phyloP scores from a whole-genome alignment of 2,797 vertebrate species.

The Zalophus californianus region DNA sequence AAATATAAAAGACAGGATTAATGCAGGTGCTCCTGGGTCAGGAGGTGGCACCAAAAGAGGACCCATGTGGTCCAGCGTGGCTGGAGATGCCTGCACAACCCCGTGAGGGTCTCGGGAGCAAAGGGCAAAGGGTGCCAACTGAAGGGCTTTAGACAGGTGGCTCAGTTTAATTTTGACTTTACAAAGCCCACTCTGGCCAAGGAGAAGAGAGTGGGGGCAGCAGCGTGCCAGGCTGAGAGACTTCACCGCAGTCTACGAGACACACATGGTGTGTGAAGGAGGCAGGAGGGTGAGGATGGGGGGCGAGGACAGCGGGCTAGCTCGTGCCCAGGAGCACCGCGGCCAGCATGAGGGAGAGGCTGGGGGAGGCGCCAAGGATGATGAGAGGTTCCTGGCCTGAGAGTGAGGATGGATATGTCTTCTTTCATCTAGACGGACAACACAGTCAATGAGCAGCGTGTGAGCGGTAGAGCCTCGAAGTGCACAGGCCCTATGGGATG shows the following conservation, averaged over 20 bases:
- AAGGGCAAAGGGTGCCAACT: neutral
- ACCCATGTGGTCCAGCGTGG: neutral
- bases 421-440: neutral
- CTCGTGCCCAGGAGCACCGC: rapidly evolving
- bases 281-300: neutral
- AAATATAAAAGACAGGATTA: neutral
- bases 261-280: too few relatives aligned
- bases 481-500: neutral
- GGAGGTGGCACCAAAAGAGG: neutral
- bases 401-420: too few relatives aligned
- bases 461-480: neutral
- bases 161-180: neutral
- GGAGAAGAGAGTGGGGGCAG: too few relatives aligned
- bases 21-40: neutral
- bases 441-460: neutral
- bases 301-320: rapidly evolving
- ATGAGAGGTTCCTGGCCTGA: neutral
- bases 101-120: neutral
- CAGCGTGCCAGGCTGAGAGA: neutral
- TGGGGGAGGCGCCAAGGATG: neutral
- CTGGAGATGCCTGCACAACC: neutral
- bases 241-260: neutral
- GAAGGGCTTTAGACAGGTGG: neutral
- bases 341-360: neutral
- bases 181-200: neutral